Conservation (phyloP, 2,888 invertebrate species). For the Pseudococcus jackbeardsleyi region DNA sequence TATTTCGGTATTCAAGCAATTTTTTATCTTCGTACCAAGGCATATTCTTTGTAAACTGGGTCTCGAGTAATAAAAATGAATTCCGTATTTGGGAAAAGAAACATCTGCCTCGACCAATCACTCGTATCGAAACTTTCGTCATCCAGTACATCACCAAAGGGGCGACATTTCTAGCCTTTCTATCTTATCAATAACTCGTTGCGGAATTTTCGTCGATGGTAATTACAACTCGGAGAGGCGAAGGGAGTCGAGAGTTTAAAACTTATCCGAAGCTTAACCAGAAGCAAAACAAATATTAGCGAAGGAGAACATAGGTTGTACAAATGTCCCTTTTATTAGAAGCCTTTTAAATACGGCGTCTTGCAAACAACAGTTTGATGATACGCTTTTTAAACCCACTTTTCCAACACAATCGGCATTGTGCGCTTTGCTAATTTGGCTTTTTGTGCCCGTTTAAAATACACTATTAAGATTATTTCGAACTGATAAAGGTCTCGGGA, state of each 20-base stretch:
- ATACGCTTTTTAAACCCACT: slow-evolving; percentile 35
- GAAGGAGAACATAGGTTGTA: slow-evolving; percentile 32
- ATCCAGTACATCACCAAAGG: no score
- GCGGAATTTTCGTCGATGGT: slow-evolving; percentile 8
- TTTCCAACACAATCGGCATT: neutral
- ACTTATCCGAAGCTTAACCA: slow-evolving; percentile 19
- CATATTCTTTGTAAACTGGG: no score
- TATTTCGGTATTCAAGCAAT: no score
- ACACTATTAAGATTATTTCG: slow-evolving; percentile 40
- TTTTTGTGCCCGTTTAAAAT: slow-evolving; percentile 34
- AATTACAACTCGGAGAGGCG: neutral
- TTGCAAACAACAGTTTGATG: slow-evolving; percentile 25
- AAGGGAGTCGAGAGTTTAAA: neutral
- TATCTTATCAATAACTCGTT: slow-evolving; percentile 27
- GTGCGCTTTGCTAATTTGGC: slow-evolving; percentile 26
- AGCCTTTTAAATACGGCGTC: slow-evolving; percentile 21
- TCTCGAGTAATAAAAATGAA: no score
- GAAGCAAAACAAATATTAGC: slow-evolving; percentile 11
- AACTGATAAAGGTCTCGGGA: slow-evolving; percentile 29
- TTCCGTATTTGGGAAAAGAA: no score
- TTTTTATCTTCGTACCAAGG: no score
- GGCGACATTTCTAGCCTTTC: neutral
- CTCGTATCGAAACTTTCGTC: no score
- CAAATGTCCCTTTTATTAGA: slow-evolving; percentile 37
- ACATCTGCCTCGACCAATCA: no score